Evolutionary conservation across 2,797 vertebrate genomes (phyloP).

Genomic region (Lacerta viridis): DNA sequence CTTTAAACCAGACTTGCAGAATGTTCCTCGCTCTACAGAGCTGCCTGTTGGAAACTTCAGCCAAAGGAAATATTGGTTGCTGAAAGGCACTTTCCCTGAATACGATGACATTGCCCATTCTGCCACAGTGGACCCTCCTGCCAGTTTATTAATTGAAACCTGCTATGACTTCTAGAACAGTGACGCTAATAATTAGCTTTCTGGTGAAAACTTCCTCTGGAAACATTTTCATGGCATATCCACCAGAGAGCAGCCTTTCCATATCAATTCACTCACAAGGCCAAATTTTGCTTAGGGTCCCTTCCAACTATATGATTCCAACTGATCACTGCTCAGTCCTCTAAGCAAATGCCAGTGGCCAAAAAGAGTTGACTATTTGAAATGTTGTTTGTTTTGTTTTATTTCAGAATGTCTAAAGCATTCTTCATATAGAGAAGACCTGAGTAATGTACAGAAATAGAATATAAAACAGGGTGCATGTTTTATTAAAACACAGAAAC

Average conservation of each 20-base stretch:
- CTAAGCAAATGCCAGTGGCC: neutral
- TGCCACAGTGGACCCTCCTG: too few relatives aligned
- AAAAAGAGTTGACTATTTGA: neutral
- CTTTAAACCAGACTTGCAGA: neutral
- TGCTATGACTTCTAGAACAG: neutral
- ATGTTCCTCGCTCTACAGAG: neutral
- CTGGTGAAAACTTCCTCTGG: neutral
- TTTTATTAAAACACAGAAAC: too few relatives aligned
- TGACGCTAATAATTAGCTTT: neutral
- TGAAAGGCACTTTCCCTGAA: neutral
- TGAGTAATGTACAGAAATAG: too few relatives aligned
- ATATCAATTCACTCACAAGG: neutral
- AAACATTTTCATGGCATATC: neutral
- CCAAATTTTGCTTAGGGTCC: neutral
- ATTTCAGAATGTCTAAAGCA: too few relatives aligned
- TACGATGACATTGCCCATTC: neutral
- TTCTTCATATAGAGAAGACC: too few relatives aligned
- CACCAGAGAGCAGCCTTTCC: conserved; percentile 43
- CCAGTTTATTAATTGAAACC: neutral
- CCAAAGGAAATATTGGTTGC: neutral
- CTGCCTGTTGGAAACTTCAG: neutral
- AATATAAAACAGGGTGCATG: too few relatives aligned
- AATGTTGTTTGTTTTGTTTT: too few relatives aligned
- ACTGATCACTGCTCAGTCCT: neutral
- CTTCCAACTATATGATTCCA: too few relatives aligned